Conservation (phyloP, 2,113 vertebrate genomes). For the Pangasianodon gigas region DNA sequence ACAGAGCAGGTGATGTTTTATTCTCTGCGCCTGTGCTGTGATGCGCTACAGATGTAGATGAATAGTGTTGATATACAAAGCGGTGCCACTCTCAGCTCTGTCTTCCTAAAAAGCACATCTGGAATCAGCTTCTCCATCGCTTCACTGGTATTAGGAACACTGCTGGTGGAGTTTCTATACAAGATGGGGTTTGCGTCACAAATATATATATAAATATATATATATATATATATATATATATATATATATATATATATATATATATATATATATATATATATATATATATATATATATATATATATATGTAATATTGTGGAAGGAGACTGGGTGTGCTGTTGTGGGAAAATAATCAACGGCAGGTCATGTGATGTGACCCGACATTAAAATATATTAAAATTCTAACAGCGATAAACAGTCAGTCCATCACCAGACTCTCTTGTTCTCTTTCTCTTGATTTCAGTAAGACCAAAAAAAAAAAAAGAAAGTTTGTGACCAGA, state of each 20-base stretch:
- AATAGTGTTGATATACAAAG: conserved; percentile 24
- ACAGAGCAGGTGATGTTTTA: conserved; percentile 23
- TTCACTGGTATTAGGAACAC: conserved; percentile 8
- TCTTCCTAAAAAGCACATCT: conserved; percentile 21
- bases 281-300: too few species aligned
- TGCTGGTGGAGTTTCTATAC: conserved; percentile 16
- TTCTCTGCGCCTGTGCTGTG: neutral
- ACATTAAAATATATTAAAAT: too few species aligned
- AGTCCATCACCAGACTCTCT: neutral
- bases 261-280: too few species aligned
- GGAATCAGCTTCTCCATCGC: neutral
- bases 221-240: too few species aligned
- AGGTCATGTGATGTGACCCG: too few species aligned
- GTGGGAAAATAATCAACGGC: too few species aligned
- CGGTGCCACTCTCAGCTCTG: neutral
- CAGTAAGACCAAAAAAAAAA: too few species aligned
- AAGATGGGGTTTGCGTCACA: neutral
- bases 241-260: too few species aligned
- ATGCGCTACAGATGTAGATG: conserved; percentile 26
- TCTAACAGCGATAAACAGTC: neutral
- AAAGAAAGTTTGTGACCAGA: too few species aligned
- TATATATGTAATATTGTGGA: too few species aligned
- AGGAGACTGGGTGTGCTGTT: too few species aligned
- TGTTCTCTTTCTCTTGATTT: neutral
- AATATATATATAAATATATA: too few species aligned